phyloP scores from a whole-genome alignment of 2,888 invertebrate species.

The Sicus ferrugineus region DNA sequence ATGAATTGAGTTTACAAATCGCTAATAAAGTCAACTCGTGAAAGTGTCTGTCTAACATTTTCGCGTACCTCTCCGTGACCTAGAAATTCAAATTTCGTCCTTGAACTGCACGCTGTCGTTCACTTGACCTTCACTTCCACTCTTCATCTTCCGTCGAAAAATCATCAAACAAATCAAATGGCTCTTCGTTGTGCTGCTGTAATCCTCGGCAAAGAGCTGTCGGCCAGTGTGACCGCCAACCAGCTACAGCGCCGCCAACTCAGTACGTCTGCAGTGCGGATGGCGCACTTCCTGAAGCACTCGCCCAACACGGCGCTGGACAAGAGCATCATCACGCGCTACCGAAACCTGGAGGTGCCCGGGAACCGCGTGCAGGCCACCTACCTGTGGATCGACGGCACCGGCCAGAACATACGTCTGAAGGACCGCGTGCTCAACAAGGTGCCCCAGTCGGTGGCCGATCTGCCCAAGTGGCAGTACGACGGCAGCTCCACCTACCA shows the following conservation, averaged over 20 bases:
- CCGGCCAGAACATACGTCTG: conserved; percentile 72
- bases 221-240: conserved; percentile 41
- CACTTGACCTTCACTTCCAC: not conserved
- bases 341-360: conserved; percentile 69
- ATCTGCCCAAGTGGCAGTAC: conserved; percentile 77
- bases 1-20: conserved; percentile 12
- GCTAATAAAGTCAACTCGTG: conserved; percentile 9
- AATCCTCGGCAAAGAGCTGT: conserved; percentile 56
- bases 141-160: conserved; percentile 17
- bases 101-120: conserved; percentile 8
- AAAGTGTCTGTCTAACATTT: not conserved
- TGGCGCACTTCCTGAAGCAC: conserved; percentile 55
- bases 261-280: conserved; percentile 37
- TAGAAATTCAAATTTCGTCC: conserved; percentile 1
- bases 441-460: conserved; percentile 69
- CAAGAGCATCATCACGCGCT: conserved; percentile 74
- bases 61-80: conserved; percentile 4
- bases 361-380: conserved; percentile 70
- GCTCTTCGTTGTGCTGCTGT: conserved; percentile 61
- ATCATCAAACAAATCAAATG: conserved; percentile 46
- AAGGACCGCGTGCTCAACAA: conserved; percentile 76
- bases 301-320: conserved; percentile 82
- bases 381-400: conserved; percentile 81
- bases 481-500: conserved; percentile 78
- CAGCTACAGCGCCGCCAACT: conserved; percentile 47